Evolutionary conservation across 2,113 vertebrate species (phyloP), one percentile per base, ranked within the genome.

Genomic region (Peromyscus californicus): DNA sequence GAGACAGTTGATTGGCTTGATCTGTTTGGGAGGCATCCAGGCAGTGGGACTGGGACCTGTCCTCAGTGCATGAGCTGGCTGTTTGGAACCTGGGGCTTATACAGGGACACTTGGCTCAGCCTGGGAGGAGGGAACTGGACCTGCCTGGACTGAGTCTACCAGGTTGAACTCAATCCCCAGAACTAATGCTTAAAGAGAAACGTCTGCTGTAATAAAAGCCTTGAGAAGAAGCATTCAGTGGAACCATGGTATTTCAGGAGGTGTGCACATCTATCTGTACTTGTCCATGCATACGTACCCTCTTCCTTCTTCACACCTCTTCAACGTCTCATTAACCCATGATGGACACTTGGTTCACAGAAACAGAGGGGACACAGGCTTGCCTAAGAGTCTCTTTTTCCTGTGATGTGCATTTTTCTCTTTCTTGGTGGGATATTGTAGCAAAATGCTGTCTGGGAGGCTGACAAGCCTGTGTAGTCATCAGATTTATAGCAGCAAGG

Each of bases 401-500:
- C 65, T 42, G 9, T 11, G 31, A 16, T 21, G 29, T 1, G 48
- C 22, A 22, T 74, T 61, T 83, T 96, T 65, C 33, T 88, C 36
- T 12, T 86, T 91, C 48, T 21, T 92, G 65, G 33, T 78, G 22
- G 5, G 21, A 3, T 17, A 96, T 48, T 94, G 89, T 89, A 96
- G 94, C 97, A 84, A 97, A 98, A 97, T 87, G 97, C 54, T 70
- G 86, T 96, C 95, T 94, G 94, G 33, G 89, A 97, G 48, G 78
- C 93, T 97, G 97, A 97, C 93, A 96, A 75, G 74, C 36, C 90
- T 95, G 82, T 93, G 85, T 84, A 70, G 75, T 92, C 91, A 65
- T 65, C 90, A 98, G 95, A 98, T 98, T 98, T 98, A 98, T 92
- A 94, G 94, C 83, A 93, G 90, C 94, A 36, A 1, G 80, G 96